Percentiles rank a stretch among this genome's conserved stretches.
These are phyloP conservation scores for Lasioglossum leucozonium DNA, from an alignment of 2,888 invertebrate species.

Conservation along the genomic window DNA sequence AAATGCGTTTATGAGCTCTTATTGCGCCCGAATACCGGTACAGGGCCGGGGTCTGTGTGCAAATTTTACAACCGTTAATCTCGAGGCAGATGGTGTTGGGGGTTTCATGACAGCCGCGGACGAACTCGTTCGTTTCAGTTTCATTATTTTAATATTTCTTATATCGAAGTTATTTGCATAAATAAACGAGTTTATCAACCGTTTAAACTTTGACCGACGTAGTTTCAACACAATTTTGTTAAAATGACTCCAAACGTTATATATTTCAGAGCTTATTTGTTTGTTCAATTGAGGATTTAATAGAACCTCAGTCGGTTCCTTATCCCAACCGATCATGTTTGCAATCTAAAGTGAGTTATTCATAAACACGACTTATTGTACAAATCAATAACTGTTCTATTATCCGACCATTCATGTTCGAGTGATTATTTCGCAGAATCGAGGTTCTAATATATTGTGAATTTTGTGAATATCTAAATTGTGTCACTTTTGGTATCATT, in stretches of 20 bases:
- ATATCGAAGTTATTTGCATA: not conserved
- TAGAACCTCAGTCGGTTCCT: too few species aligned
- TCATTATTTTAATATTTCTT: not conserved
- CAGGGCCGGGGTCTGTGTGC: not conserved
- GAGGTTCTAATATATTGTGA: too few species aligned
- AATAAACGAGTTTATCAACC: not conserved
- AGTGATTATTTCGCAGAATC: too few species aligned
- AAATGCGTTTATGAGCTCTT: not conserved
- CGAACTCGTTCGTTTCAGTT: not conserved
- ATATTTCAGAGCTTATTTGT: too few species aligned
- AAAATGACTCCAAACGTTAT: not conserved
- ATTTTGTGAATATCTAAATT: too few species aligned
- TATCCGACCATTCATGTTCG: too few species aligned
- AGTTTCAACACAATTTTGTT: not conserved
- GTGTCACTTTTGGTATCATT: too few species aligned
- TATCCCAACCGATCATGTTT: too few species aligned
- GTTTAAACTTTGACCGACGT: not conserved
- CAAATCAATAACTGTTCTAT: too few species aligned
- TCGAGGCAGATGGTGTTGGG: not conserved
- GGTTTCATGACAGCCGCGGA: not conserved
- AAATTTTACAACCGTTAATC: conserved; percentile 6
- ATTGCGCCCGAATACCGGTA: not conserved
- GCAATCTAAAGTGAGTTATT: too few species aligned
- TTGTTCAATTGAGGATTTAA: too few species aligned
- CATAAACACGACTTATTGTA: too few species aligned